Base-by-base conservation (phyloP, 2,888 invertebrate genomes). In the Drosophila stalkeri region DNA sequence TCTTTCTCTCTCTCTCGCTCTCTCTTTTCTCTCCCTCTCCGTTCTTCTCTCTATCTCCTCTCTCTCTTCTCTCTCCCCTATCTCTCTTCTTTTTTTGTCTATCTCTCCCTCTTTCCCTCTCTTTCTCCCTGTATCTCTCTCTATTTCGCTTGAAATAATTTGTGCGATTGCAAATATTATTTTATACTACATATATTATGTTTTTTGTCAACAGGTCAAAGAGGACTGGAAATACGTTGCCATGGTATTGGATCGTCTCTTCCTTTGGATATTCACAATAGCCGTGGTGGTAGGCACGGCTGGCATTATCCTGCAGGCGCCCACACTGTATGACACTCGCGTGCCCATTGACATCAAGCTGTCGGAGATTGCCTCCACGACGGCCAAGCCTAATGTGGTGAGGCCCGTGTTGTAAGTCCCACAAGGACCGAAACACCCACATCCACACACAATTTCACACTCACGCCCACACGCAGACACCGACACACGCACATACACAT, bases 151-250 rank as follows among this genome's bases (percentile, higher is more conserved):
- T 31, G 41, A 27, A 20, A 18, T 35, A 44, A 56, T 44, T 20
- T 20, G 9, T 14, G 20, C 11, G 5, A 16, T 44, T 44, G 20
- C 23, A 14, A 41, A 12, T n/a, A 66, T 49, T 23, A 55, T 27
- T 47, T 57, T 39, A 18, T 59, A 27, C 27, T 27, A 27, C 27
- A 27, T 27, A 31, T 56, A 65, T 27, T 55, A 23, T 41, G 52
- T 14, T 44, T 47, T 14, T 31, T 39, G 52, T 31, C 37, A 64
- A 46, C 91, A 97, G 97, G 97, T 98, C 84, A 97, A 97, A 94
- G 98, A 99, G 94, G 99, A 99, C 94, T 99, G 99, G 99, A 99
- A 99, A 93, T 99, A 98, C 94, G 98, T 99, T 85, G 99, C 99
- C 77, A 98, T 99, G 98, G 99, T 99, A 81, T 94, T 99, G 92